Base-by-base conservation (phyloP, 2,113 vertebrate genomes). In the Reinhardtius hippoglossoides region DNA sequence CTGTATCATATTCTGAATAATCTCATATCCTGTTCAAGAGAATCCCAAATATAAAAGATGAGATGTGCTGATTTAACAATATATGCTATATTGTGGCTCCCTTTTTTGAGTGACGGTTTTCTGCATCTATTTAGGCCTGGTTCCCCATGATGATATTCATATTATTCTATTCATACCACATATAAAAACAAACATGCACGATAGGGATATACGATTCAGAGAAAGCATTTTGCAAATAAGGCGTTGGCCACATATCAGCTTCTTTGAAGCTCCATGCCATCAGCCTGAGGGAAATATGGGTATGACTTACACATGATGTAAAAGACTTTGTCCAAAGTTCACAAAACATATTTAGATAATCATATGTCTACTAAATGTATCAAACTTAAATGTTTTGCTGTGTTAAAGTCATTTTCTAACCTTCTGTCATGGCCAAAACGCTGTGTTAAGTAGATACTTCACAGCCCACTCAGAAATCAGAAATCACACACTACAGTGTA, bases 11-110 rank as follows among this genome's bases (percentile, higher is more conserved):
- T 61, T 64, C 15, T 52, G 26, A 76, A 79, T 66, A 69, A 70
- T 58, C 42, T 81, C 56, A 80, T 82, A 67, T 83, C 79, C 70
- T 40, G 55, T 78, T 69, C 8, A 21, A 31, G 64, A 54, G 42
- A 78, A 63, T 72, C 4, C 67, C 52, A 75, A 73, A 84, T 70
- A 79, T 56, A 54, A 69, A 62, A 54, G 55, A 27, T 37, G 24
- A 65, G 60, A 71, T 65, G 23, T 64, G 27, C 23, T 54, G 60
- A 74, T 76, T 50, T 61, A 55, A 64, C 1, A 31, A 9, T 67
- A 40, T 26, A 18, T 35, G 35, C 9, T 75, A 7, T 68, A 58
- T 57, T 60, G 23, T 57, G 42, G 35, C 50, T 24, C 26, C 31
- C 0, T 10, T 9, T 60, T 63, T 56, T 65, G 64, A 80, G 5